Conservation (phyloP, 2,888 invertebrate species). For the Apodemia duryi region DNA sequence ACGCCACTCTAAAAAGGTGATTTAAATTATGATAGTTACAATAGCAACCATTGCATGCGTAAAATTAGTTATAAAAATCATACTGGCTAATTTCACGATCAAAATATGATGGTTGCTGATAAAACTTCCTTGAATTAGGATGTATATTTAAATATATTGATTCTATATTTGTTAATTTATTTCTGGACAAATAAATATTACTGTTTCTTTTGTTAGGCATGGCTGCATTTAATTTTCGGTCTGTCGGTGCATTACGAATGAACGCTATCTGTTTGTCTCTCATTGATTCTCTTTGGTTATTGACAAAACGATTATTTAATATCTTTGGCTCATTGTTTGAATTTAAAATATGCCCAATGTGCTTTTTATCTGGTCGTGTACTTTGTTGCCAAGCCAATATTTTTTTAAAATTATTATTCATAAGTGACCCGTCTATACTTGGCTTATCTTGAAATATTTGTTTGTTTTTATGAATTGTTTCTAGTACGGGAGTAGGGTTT, state of each 20-base stretch:
- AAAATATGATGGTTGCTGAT: constrained; percentile 45
- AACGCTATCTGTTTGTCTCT: neutral
- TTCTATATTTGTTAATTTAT: neutral
- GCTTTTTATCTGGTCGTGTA: neutral
- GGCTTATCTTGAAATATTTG: constrained; percentile 2
- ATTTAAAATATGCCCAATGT: neutral
- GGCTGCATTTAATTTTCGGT: neutral
- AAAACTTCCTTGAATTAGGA: constrained; percentile 22
- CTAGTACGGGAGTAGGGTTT: neutral
- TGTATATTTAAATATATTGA: neutral
- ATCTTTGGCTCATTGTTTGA: neutral
- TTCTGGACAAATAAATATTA: neutral
- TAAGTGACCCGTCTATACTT: neutral
- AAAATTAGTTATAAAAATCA: constrained; percentile 29
- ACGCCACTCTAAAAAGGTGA: no score
- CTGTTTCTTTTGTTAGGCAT: neutral
- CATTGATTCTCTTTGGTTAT: neutral
- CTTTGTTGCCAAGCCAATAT: neutral
- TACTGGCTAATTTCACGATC: constrained; percentile 48
- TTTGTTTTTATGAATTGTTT: constrained; percentile 4
- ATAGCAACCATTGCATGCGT: neutral
- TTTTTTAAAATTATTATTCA: neutral
- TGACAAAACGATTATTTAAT: neutral
- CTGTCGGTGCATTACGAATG: neutral
- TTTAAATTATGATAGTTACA: no score